A percentile compares a stretch with the other conserved stretches of the same genome.
phyloP scores from a whole-genome alignment of 2,113 vertebrate genomes.

The Takifugu flavidus region DNA sequence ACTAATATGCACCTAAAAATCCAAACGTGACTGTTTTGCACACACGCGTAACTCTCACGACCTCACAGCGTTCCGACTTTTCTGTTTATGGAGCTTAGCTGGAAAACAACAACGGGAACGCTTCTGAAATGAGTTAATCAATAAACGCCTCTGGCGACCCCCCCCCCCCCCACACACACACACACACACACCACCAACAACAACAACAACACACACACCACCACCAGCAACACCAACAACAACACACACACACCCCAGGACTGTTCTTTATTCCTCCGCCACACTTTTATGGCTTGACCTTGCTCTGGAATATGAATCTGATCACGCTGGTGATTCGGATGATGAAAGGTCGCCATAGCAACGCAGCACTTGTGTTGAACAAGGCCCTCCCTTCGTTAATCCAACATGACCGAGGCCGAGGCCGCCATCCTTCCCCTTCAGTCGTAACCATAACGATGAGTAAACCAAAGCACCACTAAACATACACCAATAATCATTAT shows the following conservation, averaged over 20 bases:
- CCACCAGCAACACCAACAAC: too few relatives aligned
- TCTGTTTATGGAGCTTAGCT: slow-evolving; percentile 42
- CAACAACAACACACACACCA: too few relatives aligned
- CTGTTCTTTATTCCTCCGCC: too few relatives aligned
- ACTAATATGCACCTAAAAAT: slow-evolving; percentile 51
- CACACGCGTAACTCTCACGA: slow-evolving; percentile 54
- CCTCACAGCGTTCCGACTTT: slow-evolving; percentile 35
- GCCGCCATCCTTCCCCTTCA: neutral
- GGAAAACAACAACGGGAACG: slow-evolving; percentile 19
- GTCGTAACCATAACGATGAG: too few relatives aligned
- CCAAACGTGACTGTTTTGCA: slow-evolving; percentile 61
- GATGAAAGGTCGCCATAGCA: slow-evolving; percentile 8
- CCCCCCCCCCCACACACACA: too few relatives aligned
- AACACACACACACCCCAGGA: too few relatives aligned
- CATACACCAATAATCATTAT: too few relatives aligned
- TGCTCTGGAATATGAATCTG: slow-evolving; percentile 28
- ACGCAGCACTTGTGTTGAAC: slow-evolving; percentile 10
- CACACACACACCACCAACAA: too few relatives aligned
- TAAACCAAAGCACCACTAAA: too few relatives aligned
- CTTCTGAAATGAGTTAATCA: slow-evolving; percentile 11
- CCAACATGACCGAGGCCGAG: neutral
- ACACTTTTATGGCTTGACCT: neutral
- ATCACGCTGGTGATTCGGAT: slow-evolving; percentile 21
- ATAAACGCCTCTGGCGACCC: neutral
- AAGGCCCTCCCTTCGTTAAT: slow-evolving; percentile 3